Conservation (phyloP, 2,113 vertebrate genomes). For the Psettodes erumei region DNA sequence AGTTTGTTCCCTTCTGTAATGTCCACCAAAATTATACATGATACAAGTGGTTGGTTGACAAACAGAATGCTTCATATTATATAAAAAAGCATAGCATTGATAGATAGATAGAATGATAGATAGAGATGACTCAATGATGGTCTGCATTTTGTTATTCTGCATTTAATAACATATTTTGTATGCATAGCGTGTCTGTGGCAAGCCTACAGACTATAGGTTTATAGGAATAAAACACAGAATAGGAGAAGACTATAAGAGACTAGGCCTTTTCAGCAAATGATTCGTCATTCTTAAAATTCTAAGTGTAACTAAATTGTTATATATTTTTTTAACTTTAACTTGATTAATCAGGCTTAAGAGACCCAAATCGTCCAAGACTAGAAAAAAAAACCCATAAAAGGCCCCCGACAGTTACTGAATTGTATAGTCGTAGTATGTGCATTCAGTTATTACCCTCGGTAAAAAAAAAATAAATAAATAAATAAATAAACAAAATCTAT, state of each 20-base stretch:
- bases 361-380: background rate
- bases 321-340: background rate
- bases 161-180: too few relatives aligned
- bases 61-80: background rate
- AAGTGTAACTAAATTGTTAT: background rate
- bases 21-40: too few relatives aligned
- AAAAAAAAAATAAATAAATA: background rate
- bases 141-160: too few relatives aligned
- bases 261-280: background rate
- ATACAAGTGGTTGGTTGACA: background rate
- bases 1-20: slow-evolving; percentile 1
- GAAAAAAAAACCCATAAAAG: background rate
- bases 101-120: slow-evolving; percentile 1
- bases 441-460: background rate
- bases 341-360: background rate
- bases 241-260: background rate
- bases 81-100: too few relatives aligned
- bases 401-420: background rate
- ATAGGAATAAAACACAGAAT: too few relatives aligned
- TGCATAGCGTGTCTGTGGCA: too few relatives aligned
- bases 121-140: too few relatives aligned
- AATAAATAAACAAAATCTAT: too few relatives aligned
- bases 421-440: background rate
- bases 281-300: background rate
- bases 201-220: background rate